Base-by-base conservation (phyloP, 1,140 invertebrate genomes). In the Hylaeus anthracinus region DNA sequence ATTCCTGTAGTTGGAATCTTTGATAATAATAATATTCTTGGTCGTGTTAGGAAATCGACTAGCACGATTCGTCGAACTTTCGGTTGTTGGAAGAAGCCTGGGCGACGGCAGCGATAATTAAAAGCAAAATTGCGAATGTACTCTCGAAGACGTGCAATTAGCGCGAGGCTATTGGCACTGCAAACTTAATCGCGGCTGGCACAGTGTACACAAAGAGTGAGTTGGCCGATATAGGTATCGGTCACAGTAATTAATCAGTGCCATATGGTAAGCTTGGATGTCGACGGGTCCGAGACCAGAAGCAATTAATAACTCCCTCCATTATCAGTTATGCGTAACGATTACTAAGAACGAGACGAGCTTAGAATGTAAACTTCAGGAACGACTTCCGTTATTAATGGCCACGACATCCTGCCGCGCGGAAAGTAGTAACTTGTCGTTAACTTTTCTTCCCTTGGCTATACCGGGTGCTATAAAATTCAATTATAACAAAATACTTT, bases 291-390 rank as follows among this genome's bases (percentile, higher is more conserved):
- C 64, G 73, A 79, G 85, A 71, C 66, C 82, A 74, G 72, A 53
- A 79, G 86, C 86, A 87, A 87, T 87, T 87, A 87, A 87, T 87
- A 87, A 87, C 72, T 26, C 82, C 81, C 72, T 82, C 85, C 85
- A 86, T 87, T 86, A 86, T 87, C 84, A 84, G 79, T 83, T 85
- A 80, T 80, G 81, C 85, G 85, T 87, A 87, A 86, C 82, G 86
- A 87, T 82, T 79, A 79, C 85, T 41, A 48, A 82, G 63, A 72
- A 80, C 53, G 14, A 37, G 65, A 45, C 51, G 63, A 48, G 79
- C 56, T 75, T 75, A 80, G 72, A 80, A 75, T 67, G 79, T 74
- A 74, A 74, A 75, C 79, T 74, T 80, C 48, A 45, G 15, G 48
- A 66, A 66, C 53, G 79, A 75, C 45, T 80, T 72, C 65, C 70